These are phyloP conservation scores for Cyclina sinensis DNA, from an alignment of 1,140 invertebrate species.

Conservation along the genomic window DNA sequence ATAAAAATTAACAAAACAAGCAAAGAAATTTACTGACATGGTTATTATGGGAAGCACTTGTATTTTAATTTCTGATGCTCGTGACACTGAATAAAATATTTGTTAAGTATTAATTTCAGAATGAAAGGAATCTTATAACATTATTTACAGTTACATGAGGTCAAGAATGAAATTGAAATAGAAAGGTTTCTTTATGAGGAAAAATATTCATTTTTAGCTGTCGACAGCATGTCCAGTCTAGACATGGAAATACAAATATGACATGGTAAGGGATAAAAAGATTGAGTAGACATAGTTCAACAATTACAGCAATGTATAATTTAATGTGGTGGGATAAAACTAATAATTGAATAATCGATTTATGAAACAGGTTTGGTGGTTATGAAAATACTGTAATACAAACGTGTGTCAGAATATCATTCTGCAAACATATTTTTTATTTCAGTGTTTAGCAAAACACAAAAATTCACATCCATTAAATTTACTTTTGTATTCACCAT, in stretches of 20 bases:
- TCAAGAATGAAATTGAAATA: neutral
- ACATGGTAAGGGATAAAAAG: neutral
- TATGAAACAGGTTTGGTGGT: no score
- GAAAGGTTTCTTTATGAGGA: neutral
- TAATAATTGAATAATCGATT: no score
- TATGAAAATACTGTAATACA: no score
- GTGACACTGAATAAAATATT: conserved; percentile 19
- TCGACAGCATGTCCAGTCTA: neutral
- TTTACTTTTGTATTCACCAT: no score
- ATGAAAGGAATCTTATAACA: conserved; percentile 26
- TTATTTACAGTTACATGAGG: neutral
- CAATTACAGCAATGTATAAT: no score
- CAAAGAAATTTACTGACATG: conserved; percentile 7
- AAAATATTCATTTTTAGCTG: neutral
- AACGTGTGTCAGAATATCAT: no score
- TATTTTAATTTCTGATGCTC: neutral
- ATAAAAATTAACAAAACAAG: conserved; percentile 19
- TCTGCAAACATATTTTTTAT: no score
- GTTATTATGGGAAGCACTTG: neutral
- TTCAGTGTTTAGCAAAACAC: no score
- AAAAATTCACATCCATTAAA: no score
- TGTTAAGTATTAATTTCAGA: conserved; percentile 21
- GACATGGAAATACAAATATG: neutral
- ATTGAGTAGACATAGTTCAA: neutral
- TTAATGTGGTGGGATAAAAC: no score